phyloP scores from a whole-genome alignment of 1,140 invertebrate species.

The Drosophila bocki region DNA sequence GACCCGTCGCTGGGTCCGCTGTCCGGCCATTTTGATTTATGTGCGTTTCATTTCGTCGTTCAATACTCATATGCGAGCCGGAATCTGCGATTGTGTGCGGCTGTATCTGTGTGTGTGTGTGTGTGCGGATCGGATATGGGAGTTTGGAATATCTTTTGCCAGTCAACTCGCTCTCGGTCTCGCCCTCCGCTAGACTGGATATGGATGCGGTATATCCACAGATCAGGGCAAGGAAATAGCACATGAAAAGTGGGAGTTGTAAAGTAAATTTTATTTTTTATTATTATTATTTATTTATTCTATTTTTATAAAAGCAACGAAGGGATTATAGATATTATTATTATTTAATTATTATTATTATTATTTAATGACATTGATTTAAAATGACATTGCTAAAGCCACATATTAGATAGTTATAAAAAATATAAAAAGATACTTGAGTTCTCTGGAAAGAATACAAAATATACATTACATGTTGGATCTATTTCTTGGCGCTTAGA shows the following conservation, averaged over 20 bases:
- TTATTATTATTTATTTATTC: background rate
- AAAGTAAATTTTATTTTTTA: background rate
- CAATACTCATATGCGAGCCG: constrained; percentile 83
- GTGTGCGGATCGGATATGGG: constrained; percentile 83
- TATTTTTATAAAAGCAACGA: too few relatives aligned
- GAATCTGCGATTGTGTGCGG: constrained; percentile 50
- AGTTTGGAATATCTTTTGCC: constrained; percentile 83
- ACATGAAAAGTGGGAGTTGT: background rate
- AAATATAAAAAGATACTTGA: too few relatives aligned
- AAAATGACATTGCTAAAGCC: too few relatives aligned
- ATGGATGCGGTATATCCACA: constrained; percentile 44
- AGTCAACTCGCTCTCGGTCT: constrained; percentile 44
- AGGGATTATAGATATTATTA: too few relatives aligned
- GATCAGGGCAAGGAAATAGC: constrained; percentile 3
- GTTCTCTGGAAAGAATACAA: too few relatives aligned
- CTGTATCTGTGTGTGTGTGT: constrained; percentile 44
- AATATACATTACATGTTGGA: background rate
- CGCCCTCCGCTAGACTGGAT: constrained; percentile 27
- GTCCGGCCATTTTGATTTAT: constrained; percentile 85
- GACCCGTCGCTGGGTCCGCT: constrained; percentile 65
- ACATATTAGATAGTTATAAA: too few relatives aligned
- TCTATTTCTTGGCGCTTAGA: background rate
- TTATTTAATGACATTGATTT: too few relatives aligned
- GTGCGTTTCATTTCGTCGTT: constrained; percentile 85
- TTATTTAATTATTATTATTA: too few relatives aligned